phyloP scores from a whole-genome alignment of 2,888 invertebrate genomes.

The Pyrocoelia pectoralis region DNA sequence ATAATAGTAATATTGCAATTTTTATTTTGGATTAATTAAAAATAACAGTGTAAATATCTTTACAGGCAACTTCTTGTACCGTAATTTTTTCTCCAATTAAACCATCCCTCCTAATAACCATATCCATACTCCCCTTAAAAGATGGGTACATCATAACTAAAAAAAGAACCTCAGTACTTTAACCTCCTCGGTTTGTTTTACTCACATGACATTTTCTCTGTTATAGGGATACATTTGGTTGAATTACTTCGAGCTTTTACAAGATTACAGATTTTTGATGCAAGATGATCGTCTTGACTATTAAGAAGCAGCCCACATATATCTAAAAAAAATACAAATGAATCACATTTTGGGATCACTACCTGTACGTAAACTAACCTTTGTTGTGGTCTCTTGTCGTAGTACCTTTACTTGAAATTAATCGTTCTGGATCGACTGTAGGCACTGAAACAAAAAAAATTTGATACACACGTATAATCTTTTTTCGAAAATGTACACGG shows the following conservation, averaged over 20 bases:
- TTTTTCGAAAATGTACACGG: neutral
- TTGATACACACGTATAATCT: neutral
- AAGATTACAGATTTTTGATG: constrained; percentile 3
- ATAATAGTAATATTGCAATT: too few relatives aligned
- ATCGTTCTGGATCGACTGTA: constrained; percentile 7
- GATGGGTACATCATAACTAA: too few relatives aligned
- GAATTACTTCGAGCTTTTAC: neutral
- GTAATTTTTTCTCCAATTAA: neutral
- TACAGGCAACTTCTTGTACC: constrained; percentile 33
- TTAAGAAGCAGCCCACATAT: constrained; percentile 39
- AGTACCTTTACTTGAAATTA: neutral
- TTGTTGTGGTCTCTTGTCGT: neutral
- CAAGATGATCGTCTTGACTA: constrained; percentile 12
- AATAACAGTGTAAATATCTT: constrained; percentile 22
- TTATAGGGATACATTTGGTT: constrained; percentile 10
- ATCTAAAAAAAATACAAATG: constrained; percentile 24
- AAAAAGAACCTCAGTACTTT: too few relatives aligned
- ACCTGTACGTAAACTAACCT: neutral
- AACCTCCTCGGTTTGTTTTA: neutral
- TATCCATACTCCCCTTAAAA: too few relatives aligned
- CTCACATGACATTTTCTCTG: constrained; percentile 14
- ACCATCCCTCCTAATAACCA: too few relatives aligned
- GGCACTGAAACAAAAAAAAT: constrained; percentile 14
- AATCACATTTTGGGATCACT: neutral
- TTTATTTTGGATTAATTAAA: too few relatives aligned